Evolutionary conservation across 1,140 invertebrate species (phyloP).

Genomic region (Scaptomyza graminum): DNA sequence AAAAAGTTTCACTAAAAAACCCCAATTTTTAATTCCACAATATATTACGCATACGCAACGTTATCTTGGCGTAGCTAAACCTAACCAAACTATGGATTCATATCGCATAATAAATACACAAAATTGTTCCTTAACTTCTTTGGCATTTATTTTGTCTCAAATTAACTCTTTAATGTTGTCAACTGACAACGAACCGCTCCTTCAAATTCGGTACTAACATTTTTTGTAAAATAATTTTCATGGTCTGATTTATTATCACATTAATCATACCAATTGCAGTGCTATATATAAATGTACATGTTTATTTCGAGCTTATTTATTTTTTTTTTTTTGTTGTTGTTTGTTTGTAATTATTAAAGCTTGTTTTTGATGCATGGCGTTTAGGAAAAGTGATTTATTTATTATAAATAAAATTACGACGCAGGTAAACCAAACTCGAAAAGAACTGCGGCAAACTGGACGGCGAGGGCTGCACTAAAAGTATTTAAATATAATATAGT

Average conservation of each 20-base stretch:
- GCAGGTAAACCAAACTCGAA: constrained; percentile 59
- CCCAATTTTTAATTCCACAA: neutral
- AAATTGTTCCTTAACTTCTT: neutral
- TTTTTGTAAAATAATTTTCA: constrained; percentile 13
- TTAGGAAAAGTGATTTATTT: constrained; percentile 73
- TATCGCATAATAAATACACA: neutral
- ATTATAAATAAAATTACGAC: constrained; percentile 64
- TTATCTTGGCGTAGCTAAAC: constrained; percentile 1
- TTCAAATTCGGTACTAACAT: constrained; percentile 14
- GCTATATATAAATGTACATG: constrained; percentile 1
- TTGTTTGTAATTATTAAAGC: constrained; percentile 46
- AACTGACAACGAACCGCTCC: neutral
- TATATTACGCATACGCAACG: constrained; percentile 34
- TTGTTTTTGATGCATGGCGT: constrained; percentile 39
- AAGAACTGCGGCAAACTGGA: constrained; percentile 12
- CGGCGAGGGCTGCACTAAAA: constrained; percentile 6
- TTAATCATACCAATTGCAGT: constrained; percentile 41
- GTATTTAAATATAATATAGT: neutral
- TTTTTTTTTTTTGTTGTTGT: constrained; percentile 1
- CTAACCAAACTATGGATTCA: constrained; percentile 1
- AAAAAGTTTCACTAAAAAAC: neutral
- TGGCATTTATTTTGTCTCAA: constrained; percentile 8
- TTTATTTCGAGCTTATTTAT: constrained; percentile 1
- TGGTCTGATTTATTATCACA: constrained; percentile 37
- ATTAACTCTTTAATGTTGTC: constrained; percentile 17